Evolutionary conservation across 2,888 invertebrate genomes (phyloP).

Genomic region (Monoplex corrugatus): DNA sequence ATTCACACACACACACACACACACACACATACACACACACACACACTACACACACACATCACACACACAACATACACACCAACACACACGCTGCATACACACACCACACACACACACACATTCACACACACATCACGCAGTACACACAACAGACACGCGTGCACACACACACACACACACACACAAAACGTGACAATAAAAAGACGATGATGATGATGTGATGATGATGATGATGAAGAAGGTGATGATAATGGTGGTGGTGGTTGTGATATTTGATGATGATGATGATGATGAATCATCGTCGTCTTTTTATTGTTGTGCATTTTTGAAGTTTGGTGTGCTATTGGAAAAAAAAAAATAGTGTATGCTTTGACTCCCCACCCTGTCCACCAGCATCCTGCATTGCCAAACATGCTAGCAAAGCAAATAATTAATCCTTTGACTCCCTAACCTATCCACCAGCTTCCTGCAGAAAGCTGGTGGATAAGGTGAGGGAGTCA

Average conservation of each 20-base stretch:
- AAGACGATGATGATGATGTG: neutral
- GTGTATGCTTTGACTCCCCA: no score
- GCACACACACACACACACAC: constrained; percentile 36
- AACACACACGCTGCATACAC: neutral
- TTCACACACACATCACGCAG: constrained; percentile 34
- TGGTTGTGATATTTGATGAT: neutral
- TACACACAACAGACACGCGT: constrained; percentile 20
- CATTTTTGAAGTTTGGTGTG: no score
- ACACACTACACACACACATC: constrained; percentile 37
- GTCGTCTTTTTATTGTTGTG: no score
- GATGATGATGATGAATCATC: no score
- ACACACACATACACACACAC: constrained; percentile 35
- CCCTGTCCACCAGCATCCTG: no score
- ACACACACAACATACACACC: constrained; percentile 33
- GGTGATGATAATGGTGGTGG: neutral
- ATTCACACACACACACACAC: constrained; percentile 21
- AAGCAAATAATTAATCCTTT: no score
- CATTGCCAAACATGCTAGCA: no score
- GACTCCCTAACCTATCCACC: no score
- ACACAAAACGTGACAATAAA: neutral
- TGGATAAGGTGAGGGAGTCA: no score
- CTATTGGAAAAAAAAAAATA: no score
- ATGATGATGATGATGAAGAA: neutral
- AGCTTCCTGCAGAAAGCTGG: no score
- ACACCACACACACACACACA: constrained; percentile 34